Percentiles rank a stretch among this genome's conserved stretches.
Evolutionary conservation across 2,797 vertebrate species (phyloP).

Genomic region (Arrhamphus sclerolepis): DNA sequence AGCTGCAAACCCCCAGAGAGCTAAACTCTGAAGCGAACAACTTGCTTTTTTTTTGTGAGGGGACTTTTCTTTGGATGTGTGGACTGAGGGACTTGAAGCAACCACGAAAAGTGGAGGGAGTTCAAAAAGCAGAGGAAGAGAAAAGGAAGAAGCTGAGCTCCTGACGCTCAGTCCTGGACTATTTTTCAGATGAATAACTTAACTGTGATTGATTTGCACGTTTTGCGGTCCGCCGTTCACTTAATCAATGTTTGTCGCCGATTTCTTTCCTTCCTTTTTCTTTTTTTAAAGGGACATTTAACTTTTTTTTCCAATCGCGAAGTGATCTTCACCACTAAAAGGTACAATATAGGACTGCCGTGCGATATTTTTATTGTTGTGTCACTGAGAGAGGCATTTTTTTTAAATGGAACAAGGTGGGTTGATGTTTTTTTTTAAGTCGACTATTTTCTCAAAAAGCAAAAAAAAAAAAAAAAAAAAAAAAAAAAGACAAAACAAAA

Average conservation of each 20-base stretch:
- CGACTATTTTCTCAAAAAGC: constrained; percentile 73
- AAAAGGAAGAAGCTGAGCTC: constrained; percentile 57
- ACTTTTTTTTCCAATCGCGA: constrained; percentile 65
- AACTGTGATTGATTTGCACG: constrained; percentile 94
- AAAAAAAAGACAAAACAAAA: too few species aligned
- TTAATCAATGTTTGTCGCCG: constrained; percentile 79
- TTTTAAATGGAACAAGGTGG: constrained; percentile 87
- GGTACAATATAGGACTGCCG: constrained; percentile 82
- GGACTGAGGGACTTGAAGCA: constrained; percentile 57
- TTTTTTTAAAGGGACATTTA: constrained; percentile 80
- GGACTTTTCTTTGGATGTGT: constrained; percentile 60
- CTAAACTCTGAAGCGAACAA: constrained; percentile 61
- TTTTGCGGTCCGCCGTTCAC: constrained; percentile 80
- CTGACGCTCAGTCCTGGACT: constrained; percentile 65
- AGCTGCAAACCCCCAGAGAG: constrained; percentile 57
- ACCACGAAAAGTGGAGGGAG: constrained; percentile 35
- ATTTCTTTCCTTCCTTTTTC: constrained; percentile 16
- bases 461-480: too few species aligned
- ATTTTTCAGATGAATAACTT: constrained; percentile 84
- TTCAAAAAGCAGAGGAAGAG: constrained; percentile 38
- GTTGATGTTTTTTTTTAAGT: constrained; percentile 80
- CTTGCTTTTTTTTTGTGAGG: constrained; percentile 43
- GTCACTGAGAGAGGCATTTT: constrained; percentile 86
- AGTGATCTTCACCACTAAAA: constrained; percentile 82
- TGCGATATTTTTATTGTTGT: constrained; percentile 80